These are phyloP conservation scores for Eilema caniola DNA, from an alignment of 2,888 invertebrate genomes.

Conservation along the genomic window DNA sequence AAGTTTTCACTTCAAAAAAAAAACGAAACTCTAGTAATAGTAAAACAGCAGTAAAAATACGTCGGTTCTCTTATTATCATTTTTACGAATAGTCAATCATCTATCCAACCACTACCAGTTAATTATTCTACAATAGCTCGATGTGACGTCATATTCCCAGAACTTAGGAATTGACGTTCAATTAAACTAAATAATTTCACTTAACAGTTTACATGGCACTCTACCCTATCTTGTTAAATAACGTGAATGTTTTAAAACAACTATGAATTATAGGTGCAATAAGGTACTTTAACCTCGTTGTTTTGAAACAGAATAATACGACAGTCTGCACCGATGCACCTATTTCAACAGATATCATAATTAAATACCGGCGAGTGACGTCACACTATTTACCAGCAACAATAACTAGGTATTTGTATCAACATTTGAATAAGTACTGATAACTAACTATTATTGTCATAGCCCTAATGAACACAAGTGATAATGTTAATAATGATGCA, in stretches of 20 bases:
- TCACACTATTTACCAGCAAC: conserved; percentile 5
- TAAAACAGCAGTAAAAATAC: no score
- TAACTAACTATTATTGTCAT: conserved; percentile 19
- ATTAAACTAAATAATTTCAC: not conserved
- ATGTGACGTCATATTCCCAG: not conserved
- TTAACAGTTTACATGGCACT: not conserved
- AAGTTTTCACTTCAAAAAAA: no score
- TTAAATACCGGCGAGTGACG: not conserved
- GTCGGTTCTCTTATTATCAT: no score
- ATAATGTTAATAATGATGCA: not conserved
- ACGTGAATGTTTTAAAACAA: not conserved
- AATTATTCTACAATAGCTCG: not conserved
- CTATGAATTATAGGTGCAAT: not conserved
- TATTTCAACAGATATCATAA: conserved; percentile 21
- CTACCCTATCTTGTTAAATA: not conserved
- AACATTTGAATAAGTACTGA: conserved; percentile 7
- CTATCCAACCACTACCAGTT: no score
- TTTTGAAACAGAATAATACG: conserved; percentile 13
- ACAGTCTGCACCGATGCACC: conserved; percentile 17
- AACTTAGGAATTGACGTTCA: not conserved
- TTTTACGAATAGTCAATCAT: no score
- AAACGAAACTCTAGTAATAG: no score
- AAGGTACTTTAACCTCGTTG: conserved; percentile 13
- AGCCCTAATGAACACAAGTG: conserved; percentile 5
- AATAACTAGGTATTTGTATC: conserved; percentile 8